Evolutionary conservation across 2,888 invertebrate species (phyloP), one percentile per base, ranked within the genome.

Genomic region (Pheosia tremula): DNA sequence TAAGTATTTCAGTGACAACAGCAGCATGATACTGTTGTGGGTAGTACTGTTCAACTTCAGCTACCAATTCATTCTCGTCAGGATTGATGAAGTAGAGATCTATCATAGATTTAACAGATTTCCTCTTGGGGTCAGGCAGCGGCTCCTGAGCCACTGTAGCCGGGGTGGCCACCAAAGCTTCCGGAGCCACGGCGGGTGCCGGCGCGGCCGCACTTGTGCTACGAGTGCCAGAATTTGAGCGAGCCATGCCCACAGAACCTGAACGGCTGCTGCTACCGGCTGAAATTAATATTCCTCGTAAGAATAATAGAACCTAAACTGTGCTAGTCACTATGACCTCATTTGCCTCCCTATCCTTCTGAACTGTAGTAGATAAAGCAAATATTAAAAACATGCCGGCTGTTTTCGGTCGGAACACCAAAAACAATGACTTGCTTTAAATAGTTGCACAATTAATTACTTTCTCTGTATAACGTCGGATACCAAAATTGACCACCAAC

Each of bases 1-100:
- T 89, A 45, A 91, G 74, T 62, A 91, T 89, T 80, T 91, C 91
- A 43, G 78, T 83, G 54, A 91, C 78, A 50, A 90, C 78, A 43
- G 84, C 88, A 13, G 89, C 87, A 64, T 93, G 91, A 61, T 87
- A 86, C 64, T 90, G 83, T 0, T 85, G 75, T 57, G 79, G 74
- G 74, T 87, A 88, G 0, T 82, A 68, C 36, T 83, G 82, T 59
- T 88, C 88, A 45, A 91, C 76, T 57, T 92, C 90, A 11, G 75
- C 68, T 0, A 83, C 82, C 63, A 90, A 72, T 68, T 90, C 90
- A 7, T 85, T 84, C 56, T 86, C 83, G 60, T 90, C 87, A 0
- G 77, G 77, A 60, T 88, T 90, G 57, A 88, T 82, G 59, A 90
- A 80, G 54, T 77, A 83, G 0, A 87, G 84, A 39, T 87, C 86